These are phyloP conservation scores for Otolemur crassicaudatus DNA, from an alignment of 2,797 vertebrate genomes.

Conservation along the genomic window DNA sequence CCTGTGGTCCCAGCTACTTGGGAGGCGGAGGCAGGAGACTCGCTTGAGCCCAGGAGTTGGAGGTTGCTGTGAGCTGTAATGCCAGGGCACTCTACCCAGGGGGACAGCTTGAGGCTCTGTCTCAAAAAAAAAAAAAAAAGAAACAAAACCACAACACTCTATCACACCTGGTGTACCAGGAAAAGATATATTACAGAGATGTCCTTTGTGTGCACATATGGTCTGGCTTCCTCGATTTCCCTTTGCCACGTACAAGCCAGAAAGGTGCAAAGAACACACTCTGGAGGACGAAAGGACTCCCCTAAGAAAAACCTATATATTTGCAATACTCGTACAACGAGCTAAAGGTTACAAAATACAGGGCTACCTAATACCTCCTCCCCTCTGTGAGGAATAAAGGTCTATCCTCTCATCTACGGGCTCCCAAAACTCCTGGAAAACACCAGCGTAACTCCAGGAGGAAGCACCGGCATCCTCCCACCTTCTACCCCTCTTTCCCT, in stretches of 20 bases:
- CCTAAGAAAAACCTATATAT: not conserved
- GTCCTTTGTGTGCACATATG: constrained; percentile 41
- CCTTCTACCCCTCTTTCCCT: not conserved
- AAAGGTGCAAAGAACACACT: constrained; percentile 54
- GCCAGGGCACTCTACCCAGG: too few relatives aligned
- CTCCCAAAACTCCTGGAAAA: not conserved
- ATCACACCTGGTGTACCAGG: constrained; percentile 17
- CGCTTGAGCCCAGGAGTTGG: too few relatives aligned
- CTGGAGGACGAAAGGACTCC: not conserved
- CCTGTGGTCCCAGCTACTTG: too few relatives aligned
- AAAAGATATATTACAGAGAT: constrained; percentile 50
- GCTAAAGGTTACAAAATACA: not conserved
- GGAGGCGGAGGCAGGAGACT: too few relatives aligned
- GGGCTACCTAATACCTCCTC: not conserved
- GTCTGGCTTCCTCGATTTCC: constrained; percentile 62
- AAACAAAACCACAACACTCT: not conserved
- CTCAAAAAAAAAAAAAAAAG: too few relatives aligned
- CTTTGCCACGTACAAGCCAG: constrained; percentile 21
- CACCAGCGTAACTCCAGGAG: not conserved
- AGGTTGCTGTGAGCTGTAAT: too few relatives aligned
- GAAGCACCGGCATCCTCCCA: not conserved
- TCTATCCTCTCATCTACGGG: not conserved
- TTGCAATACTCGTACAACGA: not conserved
- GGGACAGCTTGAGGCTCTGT: too few relatives aligned
- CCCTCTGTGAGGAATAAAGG: not conserved